Base-by-base conservation (phyloP, 2,888 invertebrate species). In the Hirtodrosophila alboralis region DNA sequence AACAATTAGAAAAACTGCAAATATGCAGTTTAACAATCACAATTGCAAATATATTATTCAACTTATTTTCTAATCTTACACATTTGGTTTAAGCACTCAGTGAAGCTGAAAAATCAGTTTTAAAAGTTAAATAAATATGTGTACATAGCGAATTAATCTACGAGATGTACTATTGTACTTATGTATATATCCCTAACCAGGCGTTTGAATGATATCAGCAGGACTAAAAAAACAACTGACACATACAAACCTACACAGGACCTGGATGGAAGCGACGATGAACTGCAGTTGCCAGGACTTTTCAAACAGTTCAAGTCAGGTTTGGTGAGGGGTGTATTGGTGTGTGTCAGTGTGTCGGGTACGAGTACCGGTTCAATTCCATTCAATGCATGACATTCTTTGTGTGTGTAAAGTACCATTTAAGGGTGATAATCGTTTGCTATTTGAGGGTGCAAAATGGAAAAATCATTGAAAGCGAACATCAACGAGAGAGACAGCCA, bases 371-470 rank as follows among this genome's bases (percentile, higher is more conserved):
- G 81, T 81, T 81, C 84, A 78, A 84, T 81, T 62, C 84, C 68
- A 81, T 84, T 81, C 80, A 80, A 85, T 81, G 85, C 77, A 73
- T 63, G 71, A 59, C 74, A 76, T 86, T 83, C 85, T 79, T 77
- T 83, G 84, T 84, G 75, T 84, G 74, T 79, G 85, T 83, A 81
- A 89, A 89, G 88, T 88, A 88, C 89, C 89, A 88, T 89, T 89
- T 89, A 88, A 89, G 90, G 89, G 90, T 89, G 89, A 89, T 89
- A 89, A 89, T 89, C 88, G 88, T 88, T 89, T 84, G 87, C 79
- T 79, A 78, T 88, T 85, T 78, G 85, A 89, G 89, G 89, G 89
- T 87, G 87, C 84, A 86, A 89, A 89, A 89, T 88, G 85, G 86
- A 87, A 87, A 89, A 79, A 75, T 88, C 85, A 78, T 78, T 79